Percentiles rank a stretch among this genome's conserved stretches.
phyloP scores from a whole-genome alignment of 2,113 vertebrate genomes.

The Varanus komodoensis region DNA sequence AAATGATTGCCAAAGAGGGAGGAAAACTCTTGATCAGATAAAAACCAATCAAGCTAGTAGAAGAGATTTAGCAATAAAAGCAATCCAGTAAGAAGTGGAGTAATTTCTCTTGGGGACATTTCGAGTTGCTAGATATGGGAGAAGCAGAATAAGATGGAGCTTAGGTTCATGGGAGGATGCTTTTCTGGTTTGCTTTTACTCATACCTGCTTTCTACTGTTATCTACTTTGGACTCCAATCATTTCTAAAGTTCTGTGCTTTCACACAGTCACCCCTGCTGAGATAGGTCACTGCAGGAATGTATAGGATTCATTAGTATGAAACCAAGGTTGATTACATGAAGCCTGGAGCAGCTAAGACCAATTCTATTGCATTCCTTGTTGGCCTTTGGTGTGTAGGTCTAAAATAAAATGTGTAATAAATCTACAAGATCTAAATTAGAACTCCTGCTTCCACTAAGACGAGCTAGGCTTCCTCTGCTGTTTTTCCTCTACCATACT shows the following conservation, averaged over 20 bases:
- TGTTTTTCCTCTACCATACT: too few relatives aligned
- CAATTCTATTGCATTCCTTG: background rate
- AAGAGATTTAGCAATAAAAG: constrained; percentile 1
- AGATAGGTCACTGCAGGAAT: background rate
- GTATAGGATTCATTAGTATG: constrained; percentile 18
- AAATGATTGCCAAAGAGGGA: constrained; percentile 35
- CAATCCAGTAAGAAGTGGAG: constrained; percentile 9
- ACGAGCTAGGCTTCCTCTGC: background rate
- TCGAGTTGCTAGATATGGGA: background rate
- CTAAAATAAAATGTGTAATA: background rate
- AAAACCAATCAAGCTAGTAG: constrained; percentile 26
- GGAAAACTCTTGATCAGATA: constrained; percentile 19
- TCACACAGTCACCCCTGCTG: background rate
- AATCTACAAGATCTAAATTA: background rate
- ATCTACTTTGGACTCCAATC: constrained; percentile 17
- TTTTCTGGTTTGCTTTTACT: background rate
- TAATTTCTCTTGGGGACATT: constrained; percentile 16
- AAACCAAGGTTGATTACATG: background rate
- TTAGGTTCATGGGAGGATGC: background rate
- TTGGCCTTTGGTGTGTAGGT: background rate
- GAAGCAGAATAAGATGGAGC: background rate
- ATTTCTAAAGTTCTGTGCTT: background rate
- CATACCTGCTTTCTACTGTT: background rate
- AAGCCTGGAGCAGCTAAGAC: background rate
- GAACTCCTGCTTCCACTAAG: background rate